Base-by-base conservation (phyloP, 2,888 invertebrate species). In the Idaea straminata region DNA sequence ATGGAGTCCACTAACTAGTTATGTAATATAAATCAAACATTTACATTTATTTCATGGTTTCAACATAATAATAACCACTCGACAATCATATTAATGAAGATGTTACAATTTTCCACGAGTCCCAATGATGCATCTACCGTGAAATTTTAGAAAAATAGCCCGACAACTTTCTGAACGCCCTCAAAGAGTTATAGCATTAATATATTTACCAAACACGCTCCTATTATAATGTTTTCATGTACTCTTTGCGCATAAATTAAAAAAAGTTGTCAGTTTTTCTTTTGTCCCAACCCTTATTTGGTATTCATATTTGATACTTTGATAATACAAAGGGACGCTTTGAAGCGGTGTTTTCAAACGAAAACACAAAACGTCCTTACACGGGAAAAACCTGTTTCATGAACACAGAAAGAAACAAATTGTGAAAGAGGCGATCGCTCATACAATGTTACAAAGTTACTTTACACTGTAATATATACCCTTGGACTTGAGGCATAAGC, bases 231-330 rank as follows among this genome's bases (percentile, higher is more conserved):
- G 80, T 88, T 92, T 92, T 92, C 91, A 92, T 92, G 92, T 92
- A 92, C 91, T 92, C 88, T 83, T 88, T 83, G 80, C 80, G 88
- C 88, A 92, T 92, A 92, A 91, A 92, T 92, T 92, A 92, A 92
- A 91, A 59, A 83, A 88, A 84, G 85, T 85, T 90, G 91, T 86
- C 91, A 89, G 86, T 88, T 88, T 87, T 91, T 89, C 91, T 91
- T 91, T 92, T 92, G 91, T 91, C 84, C 88, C 85, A 86, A 88
- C 92, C 92, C 92, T 92, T 89, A 92, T 92, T 92, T 92, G 89
- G 92, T 92, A 92, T 92, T 92, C 92, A 92, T 92, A 90, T 92
- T 92, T 90, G 89, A 89, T 89, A 89, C 88, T 92, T 88, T 86
- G 90, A 83, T 89, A 88, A 85, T 85, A 92, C 91, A 92, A 92